Evolutionary conservation across 2,113 vertebrate genomes (phyloP), one percentile per base, ranked within the genome.

Genomic region (Origma solitaria): DNA sequence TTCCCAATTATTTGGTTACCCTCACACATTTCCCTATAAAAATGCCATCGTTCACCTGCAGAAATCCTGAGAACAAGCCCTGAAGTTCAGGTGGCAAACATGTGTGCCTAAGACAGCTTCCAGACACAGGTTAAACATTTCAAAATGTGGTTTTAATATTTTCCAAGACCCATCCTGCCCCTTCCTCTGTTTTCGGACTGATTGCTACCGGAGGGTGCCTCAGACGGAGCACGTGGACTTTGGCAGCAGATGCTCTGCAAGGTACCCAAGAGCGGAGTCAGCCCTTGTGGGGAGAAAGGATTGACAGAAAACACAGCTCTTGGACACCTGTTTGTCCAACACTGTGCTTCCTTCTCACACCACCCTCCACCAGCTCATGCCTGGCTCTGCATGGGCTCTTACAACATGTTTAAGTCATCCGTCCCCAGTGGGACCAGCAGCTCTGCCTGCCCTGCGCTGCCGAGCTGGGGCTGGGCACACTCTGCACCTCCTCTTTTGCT

Each of bases 71-170:
- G 60, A 47, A 24, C 6, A 57, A 91, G 31, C 33, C 53, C 58
- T 13, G 40, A 65, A 15, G 42, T 35, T 25, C 53, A 7, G 58
- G 66, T 45, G 7, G 44, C 25, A 24, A 57, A 4, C 65, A 10
- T 13, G 10, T 1, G 27, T 49, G 53, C 81, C n/a, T 25, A 6
- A 24, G 30, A 72, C 50, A 65, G 61, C 54, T 50, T 31, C 25
- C 38, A 58, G 8, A 8, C n/a, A 44, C 10, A 1, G 47, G 81
- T 94, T 89, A 92, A 94, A 94, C 72, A 91, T 86, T 93, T 35
- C 72, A 81, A 69, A 94, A 75, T 2, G 22, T 11, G n/a, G 13
- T 30, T 95, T 95, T 66, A 88, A 83, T 62, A n/a, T 95, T 91
- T 85, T 51, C 87, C 84, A 77, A 4, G 54, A 13, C 4, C 11